phyloP scores from a whole-genome alignment of 2,797 vertebrate genomes.

The Takifugu ocellatus region DNA sequence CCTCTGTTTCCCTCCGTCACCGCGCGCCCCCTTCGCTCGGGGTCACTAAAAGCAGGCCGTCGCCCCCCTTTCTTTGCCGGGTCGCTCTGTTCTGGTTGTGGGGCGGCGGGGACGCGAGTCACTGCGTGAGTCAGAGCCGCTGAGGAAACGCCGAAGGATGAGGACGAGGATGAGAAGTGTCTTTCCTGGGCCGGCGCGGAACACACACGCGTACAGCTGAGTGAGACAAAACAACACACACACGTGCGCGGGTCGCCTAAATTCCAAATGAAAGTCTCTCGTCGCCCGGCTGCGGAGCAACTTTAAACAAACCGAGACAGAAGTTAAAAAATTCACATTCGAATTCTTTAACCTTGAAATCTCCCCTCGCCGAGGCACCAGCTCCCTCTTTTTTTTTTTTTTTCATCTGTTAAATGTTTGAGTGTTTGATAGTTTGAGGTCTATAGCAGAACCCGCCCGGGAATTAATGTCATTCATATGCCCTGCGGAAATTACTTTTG shows the following conservation, averaged over 20 bases:
- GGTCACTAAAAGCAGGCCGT: slow-evolving; percentile 36
- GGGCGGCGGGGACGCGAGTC: slow-evolving; percentile 62
- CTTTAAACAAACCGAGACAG: slow-evolving; percentile 78
- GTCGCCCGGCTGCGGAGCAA: slow-evolving; percentile 67
- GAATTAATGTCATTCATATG: slow-evolving; percentile 97
- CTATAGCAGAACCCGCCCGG: slow-evolving; percentile 84
- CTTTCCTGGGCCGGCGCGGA: slow-evolving; percentile 52
- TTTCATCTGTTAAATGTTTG: slow-evolving; percentile 86
- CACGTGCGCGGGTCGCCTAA: slow-evolving; percentile 21
- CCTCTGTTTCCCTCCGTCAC: slow-evolving; percentile 53
- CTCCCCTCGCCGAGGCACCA: slow-evolving; percentile 78
- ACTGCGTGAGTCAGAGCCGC: slow-evolving; percentile 59
- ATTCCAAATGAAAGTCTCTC: slow-evolving; percentile 53
- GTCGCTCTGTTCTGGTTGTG: slow-evolving; percentile 34
- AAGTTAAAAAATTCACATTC: slow-evolving; percentile 81
- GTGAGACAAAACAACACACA: slow-evolving; percentile 21
- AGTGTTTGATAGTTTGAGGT: slow-evolving; percentile 84
- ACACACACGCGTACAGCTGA: slow-evolving; percentile 19
- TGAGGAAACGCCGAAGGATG: too few relatives aligned
- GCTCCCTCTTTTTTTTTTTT: slow-evolving; percentile 61
- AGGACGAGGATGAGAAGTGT: slow-evolving; percentile 63
- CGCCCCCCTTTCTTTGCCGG: slow-evolving; percentile 27
- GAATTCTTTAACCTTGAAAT: slow-evolving; percentile 86
- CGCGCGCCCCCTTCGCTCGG: slow-evolving; percentile 13
- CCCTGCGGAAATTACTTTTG: slow-evolving; percentile 99